Conservation (phyloP, 1,140 invertebrate species). For the Trypoxylus dichotomus region DNA sequence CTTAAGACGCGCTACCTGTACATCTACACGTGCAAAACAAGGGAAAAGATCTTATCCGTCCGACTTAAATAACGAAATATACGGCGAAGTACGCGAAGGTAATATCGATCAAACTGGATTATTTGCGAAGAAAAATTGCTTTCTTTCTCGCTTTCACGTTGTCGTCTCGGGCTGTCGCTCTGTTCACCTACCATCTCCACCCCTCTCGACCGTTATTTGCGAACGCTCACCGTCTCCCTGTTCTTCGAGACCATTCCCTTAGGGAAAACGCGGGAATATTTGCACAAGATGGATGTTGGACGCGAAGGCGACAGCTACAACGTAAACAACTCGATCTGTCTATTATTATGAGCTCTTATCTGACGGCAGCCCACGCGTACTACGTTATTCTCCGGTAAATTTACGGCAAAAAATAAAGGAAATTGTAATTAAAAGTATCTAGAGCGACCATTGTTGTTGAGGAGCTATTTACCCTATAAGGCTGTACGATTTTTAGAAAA, state of each 20-base stretch:
- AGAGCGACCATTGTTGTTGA: too few species aligned
- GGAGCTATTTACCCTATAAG: too few species aligned
- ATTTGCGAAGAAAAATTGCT: conserved; percentile 16
- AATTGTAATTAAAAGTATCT: too few species aligned
- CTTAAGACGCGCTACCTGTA: background rate
- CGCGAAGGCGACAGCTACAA: background rate
- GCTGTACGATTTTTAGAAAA: too few species aligned
- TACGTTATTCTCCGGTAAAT: background rate
- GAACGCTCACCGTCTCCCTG: background rate
- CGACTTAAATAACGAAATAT: conserved; percentile 17
- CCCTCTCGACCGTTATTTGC: too few species aligned
- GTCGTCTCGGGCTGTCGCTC: background rate
- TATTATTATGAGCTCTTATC: background rate
- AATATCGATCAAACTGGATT: conserved; percentile 20
- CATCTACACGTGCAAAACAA: background rate
- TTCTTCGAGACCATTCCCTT: background rate
- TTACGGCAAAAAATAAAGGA: too few species aligned
- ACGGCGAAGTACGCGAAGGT: conserved; percentile 13
- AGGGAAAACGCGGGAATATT: background rate
- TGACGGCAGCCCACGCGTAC: background rate
- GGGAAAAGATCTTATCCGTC: conserved; percentile 7
- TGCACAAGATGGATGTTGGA: background rate
- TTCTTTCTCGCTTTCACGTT: background rate
- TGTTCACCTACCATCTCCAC: background rate
- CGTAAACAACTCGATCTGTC: background rate